Evolutionary conservation across 1,140 invertebrate genomes (phyloP).

Genomic region (Lepidotrigona ventralis): DNA sequence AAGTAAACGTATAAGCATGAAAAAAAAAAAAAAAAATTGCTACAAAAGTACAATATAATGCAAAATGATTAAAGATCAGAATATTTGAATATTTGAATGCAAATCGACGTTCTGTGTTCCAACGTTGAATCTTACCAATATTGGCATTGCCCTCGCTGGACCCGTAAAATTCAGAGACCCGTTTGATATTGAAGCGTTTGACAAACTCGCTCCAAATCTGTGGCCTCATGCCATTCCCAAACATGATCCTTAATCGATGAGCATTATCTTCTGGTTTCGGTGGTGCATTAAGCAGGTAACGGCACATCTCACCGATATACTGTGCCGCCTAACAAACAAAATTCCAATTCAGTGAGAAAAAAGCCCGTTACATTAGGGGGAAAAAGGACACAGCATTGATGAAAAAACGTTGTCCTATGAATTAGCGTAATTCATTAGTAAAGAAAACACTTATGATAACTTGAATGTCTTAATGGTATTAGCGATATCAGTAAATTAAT

Average conservation of each 20-base stretch:
- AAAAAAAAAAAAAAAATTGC: no score
- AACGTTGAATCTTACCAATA: constrained; percentile 77
- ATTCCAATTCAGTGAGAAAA: constrained; percentile 4
- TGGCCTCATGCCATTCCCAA: constrained; percentile 79
- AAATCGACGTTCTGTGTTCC: no score
- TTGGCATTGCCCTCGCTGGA: constrained; percentile 90
- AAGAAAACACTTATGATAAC: neutral
- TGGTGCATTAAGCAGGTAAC: constrained; percentile 86
- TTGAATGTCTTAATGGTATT: neutral
- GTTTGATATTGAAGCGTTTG: constrained; percentile 84
- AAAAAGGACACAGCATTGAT: neutral
- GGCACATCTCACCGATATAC: constrained; percentile 91
- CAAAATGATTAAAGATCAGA: no score
- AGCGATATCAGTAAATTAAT: constrained; percentile 10
- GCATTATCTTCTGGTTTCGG: constrained; percentile 76
- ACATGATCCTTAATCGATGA: constrained; percentile 77
- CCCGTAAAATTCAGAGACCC: constrained; percentile 87
- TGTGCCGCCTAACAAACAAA: constrained; percentile 82
- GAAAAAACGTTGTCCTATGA: neutral
- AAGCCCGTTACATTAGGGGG: neutral
- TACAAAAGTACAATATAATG: no score
- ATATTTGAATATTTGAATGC: no score
- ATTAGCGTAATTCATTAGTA: neutral
- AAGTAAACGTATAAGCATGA: no score
- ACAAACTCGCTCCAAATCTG: constrained; percentile 78